Conservation (phyloP, 2,888 invertebrate genomes). For the Ophion obscuratus region DNA sequence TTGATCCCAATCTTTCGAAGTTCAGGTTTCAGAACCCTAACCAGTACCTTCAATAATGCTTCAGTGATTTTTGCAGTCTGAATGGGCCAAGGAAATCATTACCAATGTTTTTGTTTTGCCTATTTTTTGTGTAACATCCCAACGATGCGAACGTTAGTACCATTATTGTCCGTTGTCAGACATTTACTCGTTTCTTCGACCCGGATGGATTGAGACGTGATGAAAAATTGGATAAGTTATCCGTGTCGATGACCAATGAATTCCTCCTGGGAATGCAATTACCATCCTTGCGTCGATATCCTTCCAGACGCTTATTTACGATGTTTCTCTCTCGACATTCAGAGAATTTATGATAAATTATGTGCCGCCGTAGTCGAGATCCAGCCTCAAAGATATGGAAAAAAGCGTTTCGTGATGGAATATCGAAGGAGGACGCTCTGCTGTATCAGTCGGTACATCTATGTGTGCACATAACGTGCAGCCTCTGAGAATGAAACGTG, state of each 20-base stretch:
- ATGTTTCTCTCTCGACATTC: not conserved
- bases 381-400: constrained; percentile 23
- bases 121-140: no score
- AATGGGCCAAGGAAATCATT: no score
- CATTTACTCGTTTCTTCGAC: no score
- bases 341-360: constrained; percentile 39
- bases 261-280: not conserved
- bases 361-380: not conserved
- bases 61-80: no score
- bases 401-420: constrained; percentile 3
- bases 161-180: no score
- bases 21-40: no score
- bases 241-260: no score
- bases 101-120: no score
- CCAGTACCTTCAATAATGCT: no score
- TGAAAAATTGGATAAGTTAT: not conserved
- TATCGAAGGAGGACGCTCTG: constrained; percentile 10
- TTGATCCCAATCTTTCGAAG: no score
- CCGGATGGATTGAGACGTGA: not conserved
- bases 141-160: no score
- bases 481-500: constrained; percentile 26
- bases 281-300: not conserved
- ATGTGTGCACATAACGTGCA: not conserved
- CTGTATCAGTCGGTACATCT: constrained; percentile 9
- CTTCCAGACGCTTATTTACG: constrained; percentile 1